Percentiles rank a stretch among this genome's conserved stretches.
These are phyloP conservation scores for Hemicrepidius hirtus DNA, from an alignment of 2,888 invertebrate genomes.

Conservation along the genomic window DNA sequence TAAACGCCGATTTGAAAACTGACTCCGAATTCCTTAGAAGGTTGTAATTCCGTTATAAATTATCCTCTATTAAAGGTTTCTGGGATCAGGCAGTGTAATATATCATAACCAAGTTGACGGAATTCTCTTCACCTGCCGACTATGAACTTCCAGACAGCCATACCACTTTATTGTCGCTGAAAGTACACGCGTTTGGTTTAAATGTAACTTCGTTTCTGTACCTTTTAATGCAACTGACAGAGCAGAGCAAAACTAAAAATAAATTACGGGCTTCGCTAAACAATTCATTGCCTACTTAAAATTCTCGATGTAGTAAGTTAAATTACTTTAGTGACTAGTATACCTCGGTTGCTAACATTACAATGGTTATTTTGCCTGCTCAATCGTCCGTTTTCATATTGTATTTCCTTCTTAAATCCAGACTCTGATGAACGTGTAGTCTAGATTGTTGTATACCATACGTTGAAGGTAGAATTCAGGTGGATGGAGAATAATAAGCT, in stretches of 20 bases:
- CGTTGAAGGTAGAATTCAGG: slow-evolving; percentile 33
- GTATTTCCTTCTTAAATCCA: slow-evolving; percentile 67
- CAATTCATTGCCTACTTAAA: slow-evolving; percentile 64
- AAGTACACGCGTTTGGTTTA: slow-evolving; percentile 40
- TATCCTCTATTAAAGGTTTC: slow-evolving; percentile 37
- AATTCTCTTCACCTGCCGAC: slow-evolving; percentile 46
- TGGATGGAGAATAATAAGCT: slow-evolving; percentile 33
- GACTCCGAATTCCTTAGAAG: slow-evolving; percentile 32
- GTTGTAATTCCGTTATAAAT: slow-evolving; percentile 43
- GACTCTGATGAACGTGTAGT: slow-evolving; percentile 59
- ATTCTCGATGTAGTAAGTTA: slow-evolving; percentile 63
- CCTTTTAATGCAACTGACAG: slow-evolving; percentile 38
- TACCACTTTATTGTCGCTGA: slow-evolving; percentile 34
- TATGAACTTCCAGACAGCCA: slow-evolving; percentile 35
- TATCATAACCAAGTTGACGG: slow-evolving; percentile 42
- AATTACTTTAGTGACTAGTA: slow-evolving; percentile 62
- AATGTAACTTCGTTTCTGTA: slow-evolving; percentile 33
- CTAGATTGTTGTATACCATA: slow-evolving; percentile 43
- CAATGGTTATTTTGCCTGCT: slow-evolving; percentile 66
- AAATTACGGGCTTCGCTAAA: slow-evolving; percentile 61
- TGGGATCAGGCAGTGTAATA: slow-evolving; percentile 41
- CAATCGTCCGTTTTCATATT: slow-evolving; percentile 65
- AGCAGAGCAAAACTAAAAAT: slow-evolving; percentile 57
- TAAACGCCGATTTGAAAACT: background rate
- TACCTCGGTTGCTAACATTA: slow-evolving; percentile 62